Evolutionary conservation across 2,113 vertebrate genomes (phyloP).

Genomic region (Bubo bubo): DNA sequence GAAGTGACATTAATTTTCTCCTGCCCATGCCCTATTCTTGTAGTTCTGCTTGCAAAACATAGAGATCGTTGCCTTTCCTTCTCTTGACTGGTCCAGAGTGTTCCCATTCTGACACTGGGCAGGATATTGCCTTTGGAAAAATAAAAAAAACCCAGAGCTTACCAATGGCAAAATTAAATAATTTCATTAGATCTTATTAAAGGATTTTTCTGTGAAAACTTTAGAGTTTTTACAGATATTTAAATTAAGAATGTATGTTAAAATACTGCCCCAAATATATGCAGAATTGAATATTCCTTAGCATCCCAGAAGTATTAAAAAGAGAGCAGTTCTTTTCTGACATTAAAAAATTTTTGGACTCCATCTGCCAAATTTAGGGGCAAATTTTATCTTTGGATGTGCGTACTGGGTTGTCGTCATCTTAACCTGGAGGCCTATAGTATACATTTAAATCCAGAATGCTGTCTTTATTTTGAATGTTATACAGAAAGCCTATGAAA

Average conservation of each 20-base stretch:
- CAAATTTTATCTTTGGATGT: not conserved
- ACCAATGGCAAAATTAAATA: not conserved
- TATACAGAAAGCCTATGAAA: not conserved
- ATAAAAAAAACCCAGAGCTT: accelerated
- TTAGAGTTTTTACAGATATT: not conserved
- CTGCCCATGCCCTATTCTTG: accelerated
- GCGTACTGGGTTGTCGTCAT: accelerated
- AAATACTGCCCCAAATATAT: not conserved
- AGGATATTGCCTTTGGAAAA: not conserved
- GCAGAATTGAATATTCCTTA: not conserved
- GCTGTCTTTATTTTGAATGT: not conserved
- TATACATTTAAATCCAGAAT: not conserved
- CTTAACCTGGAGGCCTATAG: not conserved
- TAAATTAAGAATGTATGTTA: not conserved
- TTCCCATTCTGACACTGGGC: not conserved
- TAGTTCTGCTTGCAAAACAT: not conserved
- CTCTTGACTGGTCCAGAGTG: not conserved
- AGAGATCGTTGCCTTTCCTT: accelerated
- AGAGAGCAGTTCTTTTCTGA: not conserved
- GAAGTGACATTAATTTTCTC: not conserved
- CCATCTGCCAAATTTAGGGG: not conserved
- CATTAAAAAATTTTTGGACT: not conserved
- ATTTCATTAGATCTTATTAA: not conserved
- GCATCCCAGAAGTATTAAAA: not conserved
- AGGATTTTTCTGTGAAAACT: not conserved